phyloP scores from a whole-genome alignment of 2,888 invertebrate species.

The Brachycybe producta region DNA sequence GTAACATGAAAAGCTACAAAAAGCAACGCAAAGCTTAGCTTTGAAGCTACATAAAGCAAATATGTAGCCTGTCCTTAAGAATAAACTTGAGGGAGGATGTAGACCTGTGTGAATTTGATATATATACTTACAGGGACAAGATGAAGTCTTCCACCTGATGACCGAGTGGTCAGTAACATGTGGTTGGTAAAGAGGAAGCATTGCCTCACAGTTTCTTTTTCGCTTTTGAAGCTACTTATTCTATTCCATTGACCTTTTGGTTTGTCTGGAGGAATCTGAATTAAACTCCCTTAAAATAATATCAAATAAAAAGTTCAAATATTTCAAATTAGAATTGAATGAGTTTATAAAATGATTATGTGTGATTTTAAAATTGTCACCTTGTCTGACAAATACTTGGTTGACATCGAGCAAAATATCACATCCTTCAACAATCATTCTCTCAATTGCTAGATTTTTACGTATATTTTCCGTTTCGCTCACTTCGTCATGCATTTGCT shows the following conservation, averaged over 20 bases:
- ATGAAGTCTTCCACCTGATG: conserved; percentile 72
- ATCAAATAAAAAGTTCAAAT: not conserved
- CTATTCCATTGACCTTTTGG: conserved; percentile 44
- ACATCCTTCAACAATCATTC: conserved; percentile 88
- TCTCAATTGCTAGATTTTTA: conserved; percentile 78
- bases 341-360: not conserved
- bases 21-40: too few species aligned
- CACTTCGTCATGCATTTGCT: conserved; percentile 23
- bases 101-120: too few species aligned
- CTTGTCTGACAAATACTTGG: conserved; percentile 85
- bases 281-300: conserved; percentile 47
- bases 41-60: too few species aligned
- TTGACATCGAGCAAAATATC: conserved; percentile 83
- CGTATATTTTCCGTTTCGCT: conserved; percentile 84
- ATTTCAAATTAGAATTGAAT: not conserved
- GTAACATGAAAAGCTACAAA: too few species aligned
- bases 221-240: conserved; percentile 42
- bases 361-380: conserved; percentile 33
- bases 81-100: too few species aligned
- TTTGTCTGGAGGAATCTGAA: conserved; percentile 55
- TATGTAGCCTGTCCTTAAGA: too few species aligned
- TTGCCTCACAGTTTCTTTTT: conserved; percentile 59
- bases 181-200: conserved; percentile 86
- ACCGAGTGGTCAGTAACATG: conserved; percentile 64
- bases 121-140: conserved; percentile 45